These are phyloP conservation scores for Melieria omissa DNA, from an alignment of 2,888 invertebrate species.

Conservation along the genomic window DNA sequence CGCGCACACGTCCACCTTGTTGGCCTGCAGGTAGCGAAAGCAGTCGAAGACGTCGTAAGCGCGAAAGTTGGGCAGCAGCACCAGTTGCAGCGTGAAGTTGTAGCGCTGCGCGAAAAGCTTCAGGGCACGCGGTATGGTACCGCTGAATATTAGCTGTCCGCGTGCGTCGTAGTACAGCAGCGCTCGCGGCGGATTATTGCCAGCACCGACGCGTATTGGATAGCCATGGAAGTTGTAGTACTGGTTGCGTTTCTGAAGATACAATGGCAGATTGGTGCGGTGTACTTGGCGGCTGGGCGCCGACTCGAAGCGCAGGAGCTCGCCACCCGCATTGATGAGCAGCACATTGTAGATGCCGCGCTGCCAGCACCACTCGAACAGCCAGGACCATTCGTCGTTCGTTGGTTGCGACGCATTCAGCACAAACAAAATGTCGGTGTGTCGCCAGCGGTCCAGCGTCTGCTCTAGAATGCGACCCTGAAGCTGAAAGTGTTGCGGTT, in stretches of 20 bases:
- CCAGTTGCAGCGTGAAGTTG: conserved; percentile 32
- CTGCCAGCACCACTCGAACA: conserved; percentile 24
- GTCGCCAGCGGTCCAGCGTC: background rate
- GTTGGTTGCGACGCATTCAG: background rate
- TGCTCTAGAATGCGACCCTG: background rate
- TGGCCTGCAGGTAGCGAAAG: background rate
- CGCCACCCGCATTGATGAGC: background rate
- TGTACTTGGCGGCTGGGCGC: background rate
- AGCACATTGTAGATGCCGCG: background rate
- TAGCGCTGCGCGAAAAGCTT: conserved; percentile 28
- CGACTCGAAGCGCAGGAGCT: background rate
- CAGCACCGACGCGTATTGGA: conserved; percentile 32
- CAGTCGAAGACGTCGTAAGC: conserved; percentile 18
- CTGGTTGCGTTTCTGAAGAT: background rate
- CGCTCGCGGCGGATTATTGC: conserved; percentile 33
- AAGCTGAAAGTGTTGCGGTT: background rate
- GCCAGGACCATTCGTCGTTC: background rate
- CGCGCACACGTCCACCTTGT: conserved; percentile 35
- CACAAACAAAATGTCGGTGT: background rate
- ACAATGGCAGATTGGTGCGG: background rate
- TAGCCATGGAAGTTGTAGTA: conserved; percentile 25
- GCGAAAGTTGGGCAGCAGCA: background rate
- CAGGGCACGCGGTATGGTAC: conserved; percentile 30
- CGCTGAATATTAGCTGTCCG: conserved; percentile 16
- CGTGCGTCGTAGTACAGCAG: conserved; percentile 12